Base-by-base conservation (phyloP, 2,888 invertebrate species). In the Tenthredo amoena region DNA sequence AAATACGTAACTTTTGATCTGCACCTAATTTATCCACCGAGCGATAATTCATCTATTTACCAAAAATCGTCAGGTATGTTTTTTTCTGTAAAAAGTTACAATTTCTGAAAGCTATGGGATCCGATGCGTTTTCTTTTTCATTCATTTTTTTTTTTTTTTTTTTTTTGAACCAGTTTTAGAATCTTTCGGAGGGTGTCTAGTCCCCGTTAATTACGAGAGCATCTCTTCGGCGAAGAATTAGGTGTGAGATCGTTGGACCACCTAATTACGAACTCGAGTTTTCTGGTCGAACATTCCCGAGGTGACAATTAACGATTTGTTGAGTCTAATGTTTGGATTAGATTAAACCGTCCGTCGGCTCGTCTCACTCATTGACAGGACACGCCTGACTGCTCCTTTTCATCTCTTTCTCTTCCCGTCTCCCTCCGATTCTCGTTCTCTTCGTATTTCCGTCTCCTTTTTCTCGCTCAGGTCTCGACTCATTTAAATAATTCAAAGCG, bases 301-400 rank as follows among this genome's bases (percentile, higher is more conserved):
- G 91, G 92, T 91, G 92, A 91, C 91, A 91, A 92, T 92, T 91
- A 91, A 91, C 91, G 90, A 92, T 92, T 91, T 91, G 91, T 91
- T 89, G 88, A 88, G 87, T 87, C 90, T 89, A 89, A 91, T 90
- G 90, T 91, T 91, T 89, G 89, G 89, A 90, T 91, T 90, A 90
- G 90, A 90, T 90, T 87, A 87, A 88, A 88, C 86, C 86, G 86
- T 86, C 87, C 86, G 40, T 82, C 85, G 79, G 77, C 85, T 62
- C 65, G 47, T 74, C 86, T 85, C 85, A 71, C 31, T 58, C 72
- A 85, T 86, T 72, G 85, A 84, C 86, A 84, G 85, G 84, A 50
- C 86, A 85, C 85, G 86, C 58, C 65, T 81, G 81, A 65, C 82
- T 86, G 77, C 71, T 65, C 58, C 55, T 79, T 65, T 74, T n/a